Conservation (phyloP, 1,140 invertebrate genomes). For the Drosophila bocki region DNA sequence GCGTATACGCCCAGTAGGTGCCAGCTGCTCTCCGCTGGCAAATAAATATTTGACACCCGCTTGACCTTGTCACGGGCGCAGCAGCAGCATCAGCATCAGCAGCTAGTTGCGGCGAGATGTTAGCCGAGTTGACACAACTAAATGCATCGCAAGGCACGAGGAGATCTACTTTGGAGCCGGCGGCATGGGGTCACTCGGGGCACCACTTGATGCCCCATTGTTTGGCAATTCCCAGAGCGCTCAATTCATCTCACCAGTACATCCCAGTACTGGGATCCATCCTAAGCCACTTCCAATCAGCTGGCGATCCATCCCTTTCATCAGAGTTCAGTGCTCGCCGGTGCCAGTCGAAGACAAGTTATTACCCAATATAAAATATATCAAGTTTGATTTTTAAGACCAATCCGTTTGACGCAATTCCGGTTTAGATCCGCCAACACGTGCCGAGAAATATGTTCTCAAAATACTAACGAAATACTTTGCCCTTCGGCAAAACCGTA, state of each 20-base stretch:
- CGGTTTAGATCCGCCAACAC: background rate
- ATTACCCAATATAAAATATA: constrained; percentile 15
- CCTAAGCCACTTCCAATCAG: constrained; percentile 13
- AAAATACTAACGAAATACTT: background rate
- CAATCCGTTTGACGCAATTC: background rate
- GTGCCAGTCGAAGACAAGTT: constrained; percentile 9
- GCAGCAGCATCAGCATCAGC: constrained; percentile 16
- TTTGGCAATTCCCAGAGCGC: constrained; percentile 16
- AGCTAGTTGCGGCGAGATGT: constrained; percentile 20
- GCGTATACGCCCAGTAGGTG: constrained; percentile 23
- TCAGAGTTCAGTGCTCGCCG: constrained; percentile 9
- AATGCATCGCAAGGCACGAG: constrained; percentile 41
- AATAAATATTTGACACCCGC: constrained; percentile 71
- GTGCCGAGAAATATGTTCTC: background rate
- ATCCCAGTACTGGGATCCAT: background rate
- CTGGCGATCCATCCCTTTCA: constrained; percentile 2
- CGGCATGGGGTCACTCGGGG: constrained; percentile 7
- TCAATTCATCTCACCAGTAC: constrained; percentile 2
- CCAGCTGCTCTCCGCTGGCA: constrained; percentile 34
- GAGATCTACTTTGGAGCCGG: constrained; percentile 17
- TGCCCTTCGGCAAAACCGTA: background rate
- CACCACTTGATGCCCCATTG: constrained; percentile 34
- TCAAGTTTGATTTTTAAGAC: constrained; percentile 6
- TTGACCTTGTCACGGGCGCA: constrained; percentile 62
- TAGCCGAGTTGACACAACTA: constrained; percentile 55